These are phyloP conservation scores for Neomicropteryx cornuta DNA, from an alignment of 1,140 invertebrate species.

Conservation along the genomic window DNA sequence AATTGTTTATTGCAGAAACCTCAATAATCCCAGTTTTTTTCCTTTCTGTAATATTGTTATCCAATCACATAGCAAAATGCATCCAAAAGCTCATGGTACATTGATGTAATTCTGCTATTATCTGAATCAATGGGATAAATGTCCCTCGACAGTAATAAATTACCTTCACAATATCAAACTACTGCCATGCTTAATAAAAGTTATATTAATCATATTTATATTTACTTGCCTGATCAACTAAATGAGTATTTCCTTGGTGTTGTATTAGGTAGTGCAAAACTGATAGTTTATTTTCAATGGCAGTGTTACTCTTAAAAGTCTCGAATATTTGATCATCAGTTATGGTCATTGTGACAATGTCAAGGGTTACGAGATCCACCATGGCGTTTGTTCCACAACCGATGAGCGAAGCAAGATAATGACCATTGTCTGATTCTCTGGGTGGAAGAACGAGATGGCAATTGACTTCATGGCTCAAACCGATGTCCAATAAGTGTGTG, in stretches of 20 bases:
- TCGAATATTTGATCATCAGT: slow-evolving; percentile 50
- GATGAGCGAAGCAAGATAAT: slow-evolving; percentile 50
- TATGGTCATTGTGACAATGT: slow-evolving; percentile 54
- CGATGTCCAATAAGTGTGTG: slow-evolving; percentile 69
- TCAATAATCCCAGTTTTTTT: too few species aligned
- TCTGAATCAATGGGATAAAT: too few species aligned
- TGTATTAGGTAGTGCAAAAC: slow-evolving; percentile 71
- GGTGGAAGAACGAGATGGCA: slow-evolving; percentile 62
- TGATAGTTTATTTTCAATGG: slow-evolving; percentile 55
- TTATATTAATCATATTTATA: too few species aligned
- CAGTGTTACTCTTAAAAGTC: slow-evolving; percentile 52
- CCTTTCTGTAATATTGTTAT: too few species aligned
- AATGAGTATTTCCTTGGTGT: slow-evolving; percentile 59
- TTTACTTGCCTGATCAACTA: slow-evolving; percentile 48
- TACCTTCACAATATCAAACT: too few species aligned
- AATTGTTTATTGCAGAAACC: too few species aligned
- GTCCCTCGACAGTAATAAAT: too few species aligned
- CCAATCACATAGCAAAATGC: too few species aligned
- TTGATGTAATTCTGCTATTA: too few species aligned
- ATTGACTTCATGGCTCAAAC: slow-evolving; percentile 64
- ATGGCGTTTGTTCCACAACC: slow-evolving; percentile 42
- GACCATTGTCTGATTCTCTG: slow-evolving; percentile 43
- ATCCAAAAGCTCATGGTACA: too few species aligned
- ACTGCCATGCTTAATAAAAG: too few species aligned
- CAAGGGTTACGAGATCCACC: slow-evolving; percentile 57